Evolutionary conservation across 2,113 vertebrate genomes (phyloP), one percentile per base, ranked within the genome.

Genomic region (Gasterosteus aculeatus): DNA sequence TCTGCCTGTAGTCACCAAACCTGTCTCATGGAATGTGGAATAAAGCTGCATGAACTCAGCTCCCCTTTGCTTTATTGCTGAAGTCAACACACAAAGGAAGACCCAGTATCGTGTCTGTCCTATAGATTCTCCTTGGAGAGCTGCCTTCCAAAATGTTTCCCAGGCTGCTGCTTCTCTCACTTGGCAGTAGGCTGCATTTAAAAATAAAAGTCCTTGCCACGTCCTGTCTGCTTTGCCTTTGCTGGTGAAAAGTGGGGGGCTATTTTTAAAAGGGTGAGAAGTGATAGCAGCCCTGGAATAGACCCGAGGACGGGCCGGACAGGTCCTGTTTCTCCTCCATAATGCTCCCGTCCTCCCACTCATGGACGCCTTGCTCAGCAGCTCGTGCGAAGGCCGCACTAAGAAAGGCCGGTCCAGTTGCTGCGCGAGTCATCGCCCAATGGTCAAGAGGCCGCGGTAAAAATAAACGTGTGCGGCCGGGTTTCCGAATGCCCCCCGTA

Each of bases 241-340:
- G 89, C 89, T 69, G 89, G 88, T 89, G 83, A 90, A 85, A 81
- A 76, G 81, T 78, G 65, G 72, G 51, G 47, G 67, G 73, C 91
- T 95, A 94, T 94, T 94, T 94, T 91, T 93, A 90, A 88, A 77
- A 72, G 71, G 22, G 87, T 81, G 90, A 82, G 87, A 90, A 80
- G 56, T 81, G 89, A 92, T 88, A 82, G 85, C 77, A 7, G 69
- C 74, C 86, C 90, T 76, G 83, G 87, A 93, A 91, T 92, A 93
- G 92, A 83, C 71, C 71, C 63, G 35, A 59, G 38, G 81, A 83
- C 87, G 72, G 82, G 77, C 82, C 76, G 66, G 78, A 42, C 72
- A 59, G 80, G 77, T 92, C 89, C 79, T 77, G 85, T 92, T 93
- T 91, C 91, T 85, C 65, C 49, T 67, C 81, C 72, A 86, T 88